Evolutionary conservation across 2,888 invertebrate genomes (phyloP), one percentile per base, ranked within the genome.

Genomic region (Subacronicta megacephala): DNA sequence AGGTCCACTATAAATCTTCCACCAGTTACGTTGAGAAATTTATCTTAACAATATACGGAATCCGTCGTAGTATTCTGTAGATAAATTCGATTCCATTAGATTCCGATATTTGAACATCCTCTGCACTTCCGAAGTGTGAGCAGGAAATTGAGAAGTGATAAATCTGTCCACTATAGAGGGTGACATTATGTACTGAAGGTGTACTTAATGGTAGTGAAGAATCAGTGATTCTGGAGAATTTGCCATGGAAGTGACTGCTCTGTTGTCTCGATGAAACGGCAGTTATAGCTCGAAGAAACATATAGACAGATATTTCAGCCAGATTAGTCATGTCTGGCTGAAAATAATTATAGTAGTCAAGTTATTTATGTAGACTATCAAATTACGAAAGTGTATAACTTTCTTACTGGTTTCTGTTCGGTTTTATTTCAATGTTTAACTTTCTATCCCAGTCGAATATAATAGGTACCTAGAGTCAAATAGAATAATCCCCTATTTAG

Each of bases 31-130:
- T 55, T 59, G 55, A 60, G 59, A 65, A 73, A 74, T 69, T 59
- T 66, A 74, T 66, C 45, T 61, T 36, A 51, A 62, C 70, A 67
- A 62, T 58, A 59, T 54, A 63, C 53, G 38, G 35, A 68, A 53
- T 54, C 54, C 43, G 56, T 57, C 42, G 55, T 41, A 38, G 43
- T 40, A 63, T 62, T 49, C 61, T 62, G 46, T 53, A 62, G 62
- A 65, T 55, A 68, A 55, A 74, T 71, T 64, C 62, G 70, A 80
- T 75, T 67, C 72, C 62, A 78, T 74, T 78, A 72, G 65, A 78
- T 70, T 55, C 65, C 73, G 77, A 80, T 80, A 78, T 79, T 80
- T 73, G 71, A 71, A 69, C 74, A 66, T 63, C 51, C 69, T 60
- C 62, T 75, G 72, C 66, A 70, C 71, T 71, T 54, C 53, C 59